Percentiles rank a stretch among this genome's conserved stretches.
Conservation (phyloP, 2,113 vertebrate genomes). For the Mesitornis unicolor region DNA sequence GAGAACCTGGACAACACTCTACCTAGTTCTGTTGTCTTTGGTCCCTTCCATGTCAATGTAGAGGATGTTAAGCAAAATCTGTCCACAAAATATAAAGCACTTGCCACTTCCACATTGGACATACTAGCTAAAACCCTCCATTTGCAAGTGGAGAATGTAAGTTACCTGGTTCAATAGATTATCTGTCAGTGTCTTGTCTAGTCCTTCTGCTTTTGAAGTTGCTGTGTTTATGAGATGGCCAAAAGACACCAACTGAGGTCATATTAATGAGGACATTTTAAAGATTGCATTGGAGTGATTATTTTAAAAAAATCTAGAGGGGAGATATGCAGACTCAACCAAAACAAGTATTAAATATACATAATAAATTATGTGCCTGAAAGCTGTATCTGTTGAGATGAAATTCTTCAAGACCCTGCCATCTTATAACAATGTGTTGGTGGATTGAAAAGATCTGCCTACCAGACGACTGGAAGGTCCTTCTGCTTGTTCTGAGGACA, state of each 20-base stretch:
- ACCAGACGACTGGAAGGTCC: not conserved
- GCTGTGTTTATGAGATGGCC: not conserved
- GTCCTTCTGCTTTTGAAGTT: not conserved
- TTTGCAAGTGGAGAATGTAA: constrained; percentile 78
- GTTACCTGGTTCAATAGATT: not conserved
- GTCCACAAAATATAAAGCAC: constrained; percentile 74
- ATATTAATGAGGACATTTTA: not conserved
- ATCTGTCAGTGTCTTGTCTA: not conserved
- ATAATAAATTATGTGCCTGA: not conserved
- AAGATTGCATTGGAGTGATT: not conserved
- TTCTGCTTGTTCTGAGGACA: not conserved
- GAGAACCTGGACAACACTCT: constrained; percentile 75
- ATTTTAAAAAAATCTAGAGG: not conserved
- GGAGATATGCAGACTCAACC: not conserved
- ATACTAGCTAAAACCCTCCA: constrained; percentile 79
- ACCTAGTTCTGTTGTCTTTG: constrained; percentile 82
- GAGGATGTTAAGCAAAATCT: constrained; percentile 80
- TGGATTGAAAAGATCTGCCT: not conserved
- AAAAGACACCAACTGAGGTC: not conserved
- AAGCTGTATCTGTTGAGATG: not conserved
- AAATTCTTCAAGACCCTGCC: not conserved
- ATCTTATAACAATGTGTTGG: not conserved
- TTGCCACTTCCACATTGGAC: constrained; percentile 80
- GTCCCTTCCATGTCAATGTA: constrained; percentile 82
- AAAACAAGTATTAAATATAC: not conserved